Evolutionary conservation across 2,888 invertebrate genomes (phyloP).

Genomic region (Noctuana brunneofusca): DNA sequence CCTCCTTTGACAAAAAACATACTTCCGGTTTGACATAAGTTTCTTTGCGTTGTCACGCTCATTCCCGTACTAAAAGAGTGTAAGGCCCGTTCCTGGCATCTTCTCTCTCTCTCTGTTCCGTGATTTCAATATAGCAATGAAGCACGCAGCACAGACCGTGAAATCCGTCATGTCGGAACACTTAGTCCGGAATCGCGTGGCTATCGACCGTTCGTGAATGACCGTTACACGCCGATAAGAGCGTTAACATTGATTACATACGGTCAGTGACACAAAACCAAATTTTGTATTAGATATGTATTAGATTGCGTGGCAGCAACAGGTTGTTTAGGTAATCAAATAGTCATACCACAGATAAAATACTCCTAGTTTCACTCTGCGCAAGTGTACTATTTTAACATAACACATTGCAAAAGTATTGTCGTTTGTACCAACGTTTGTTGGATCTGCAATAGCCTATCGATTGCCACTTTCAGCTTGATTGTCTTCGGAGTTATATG

Average conservation of each 20-base stretch:
- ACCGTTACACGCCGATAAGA: conserved; percentile 26
- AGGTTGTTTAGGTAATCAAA: background rate
- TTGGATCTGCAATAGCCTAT: too few relatives aligned
- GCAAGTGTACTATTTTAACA: background rate
- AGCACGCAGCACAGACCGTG: conserved; percentile 21
- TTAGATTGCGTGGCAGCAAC: background rate
- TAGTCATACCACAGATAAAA: background rate
- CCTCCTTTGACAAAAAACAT: too few relatives aligned
- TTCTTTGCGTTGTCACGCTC: too few relatives aligned
- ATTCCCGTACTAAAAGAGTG: too few relatives aligned
- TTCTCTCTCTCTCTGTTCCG: too few relatives aligned
- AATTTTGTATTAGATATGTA: background rate
- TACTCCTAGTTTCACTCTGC: background rate
- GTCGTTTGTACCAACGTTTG: too few relatives aligned
- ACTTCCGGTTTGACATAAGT: too few relatives aligned
- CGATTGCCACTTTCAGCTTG: too few relatives aligned
- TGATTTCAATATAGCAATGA: conserved; percentile 16
- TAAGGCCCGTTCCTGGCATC: too few relatives aligned
- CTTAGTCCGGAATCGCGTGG: conserved; percentile 17
- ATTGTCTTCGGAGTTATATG: too few relatives aligned
- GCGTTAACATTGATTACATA: background rate
- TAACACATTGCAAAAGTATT: too few relatives aligned
- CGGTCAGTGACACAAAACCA: background rate
- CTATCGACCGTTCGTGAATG: conserved; percentile 8
- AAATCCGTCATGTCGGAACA: conserved; percentile 27